Evolutionary conservation across 2,888 invertebrate species (phyloP).

Genomic region (Masnerella sp.): DNA sequence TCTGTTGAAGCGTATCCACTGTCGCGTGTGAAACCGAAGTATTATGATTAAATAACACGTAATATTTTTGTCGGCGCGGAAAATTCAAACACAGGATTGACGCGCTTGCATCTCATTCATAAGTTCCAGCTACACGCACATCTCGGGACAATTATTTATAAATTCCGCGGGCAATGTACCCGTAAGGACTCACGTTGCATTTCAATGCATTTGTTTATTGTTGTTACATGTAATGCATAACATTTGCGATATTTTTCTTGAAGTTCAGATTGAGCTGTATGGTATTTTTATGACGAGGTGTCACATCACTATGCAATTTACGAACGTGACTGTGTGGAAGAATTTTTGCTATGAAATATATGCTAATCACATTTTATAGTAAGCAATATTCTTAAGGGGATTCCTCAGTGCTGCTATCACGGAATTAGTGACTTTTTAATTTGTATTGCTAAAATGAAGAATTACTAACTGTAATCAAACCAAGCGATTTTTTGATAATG

Average conservation of each 20-base stretch:
- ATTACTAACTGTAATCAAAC: too few relatives aligned
- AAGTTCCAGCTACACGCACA: conserved; percentile 15
- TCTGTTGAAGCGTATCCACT: conserved; percentile 30
- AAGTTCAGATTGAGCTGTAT: background rate
- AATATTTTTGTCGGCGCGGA: conserved; percentile 21
- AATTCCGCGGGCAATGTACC: conserved; percentile 28
- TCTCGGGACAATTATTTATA: conserved; percentile 34
- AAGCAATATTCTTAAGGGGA: too few relatives aligned
- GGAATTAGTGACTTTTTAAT: too few relatives aligned
- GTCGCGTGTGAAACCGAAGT: conserved; percentile 40
- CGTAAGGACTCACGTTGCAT: conserved; percentile 23
- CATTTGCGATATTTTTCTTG: conserved; percentile 1
- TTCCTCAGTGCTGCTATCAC: too few relatives aligned
- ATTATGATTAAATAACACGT: conserved; percentile 36
- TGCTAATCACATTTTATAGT: too few relatives aligned
- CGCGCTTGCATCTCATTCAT: conserved; percentile 42
- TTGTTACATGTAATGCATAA: conserved; percentile 15
- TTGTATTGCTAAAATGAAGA: too few relatives aligned
- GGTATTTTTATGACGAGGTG: too few relatives aligned
- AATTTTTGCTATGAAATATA: too few relatives aligned
- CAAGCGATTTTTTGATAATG: too few relatives aligned
- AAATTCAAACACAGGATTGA: conserved; percentile 7
- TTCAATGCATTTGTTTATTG: conserved; percentile 28
- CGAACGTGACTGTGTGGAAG: too few relatives aligned
- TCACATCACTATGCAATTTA: too few relatives aligned